A percentile compares a stretch with the other conserved stretches of the same genome.
These are phyloP conservation scores for Drosophila koepferae DNA, from an alignment of 2,888 invertebrate species.

Conservation along the genomic window DNA sequence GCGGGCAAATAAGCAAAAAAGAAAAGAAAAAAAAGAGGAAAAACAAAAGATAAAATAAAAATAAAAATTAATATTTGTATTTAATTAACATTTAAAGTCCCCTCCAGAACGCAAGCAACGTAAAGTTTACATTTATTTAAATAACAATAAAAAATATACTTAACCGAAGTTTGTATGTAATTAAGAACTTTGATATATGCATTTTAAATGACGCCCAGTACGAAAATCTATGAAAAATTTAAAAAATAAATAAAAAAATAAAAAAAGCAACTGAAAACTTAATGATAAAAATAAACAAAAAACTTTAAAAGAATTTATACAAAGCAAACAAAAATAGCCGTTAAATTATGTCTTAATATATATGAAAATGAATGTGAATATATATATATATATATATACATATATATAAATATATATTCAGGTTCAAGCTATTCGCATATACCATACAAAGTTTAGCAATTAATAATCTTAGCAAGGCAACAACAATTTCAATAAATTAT, in stretches of 20 bases:
- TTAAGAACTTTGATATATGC: slow-evolving; percentile 78
- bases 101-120: slow-evolving; percentile 43
- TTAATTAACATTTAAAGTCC: slow-evolving; percentile 50
- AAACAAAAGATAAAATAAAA: slow-evolving; percentile 9
- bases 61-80: slow-evolving; percentile 37
- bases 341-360: slow-evolving; percentile 61
- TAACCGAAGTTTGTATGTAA: slow-evolving; percentile 59
- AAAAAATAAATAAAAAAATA: background rate
- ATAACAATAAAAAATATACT: slow-evolving; percentile 44
- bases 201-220: slow-evolving; percentile 74
- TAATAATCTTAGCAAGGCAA: slow-evolving; percentile 54
- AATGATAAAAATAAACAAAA: slow-evolving; percentile 41
- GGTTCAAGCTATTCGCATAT: slow-evolving; percentile 21
- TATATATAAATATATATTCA: slow-evolving; percentile 39
- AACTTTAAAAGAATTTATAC: slow-evolving; percentile 70
- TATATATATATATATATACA: slow-evolving; percentile 18
- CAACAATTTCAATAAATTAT: slow-evolving; percentile 48
- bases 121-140: slow-evolving; percentile 53
- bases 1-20: slow-evolving; percentile 39
- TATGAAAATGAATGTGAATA: slow-evolving; percentile 32
- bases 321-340: slow-evolving; percentile 68
- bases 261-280: slow-evolving; percentile 17
- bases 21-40: too few species aligned
- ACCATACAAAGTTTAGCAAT: slow-evolving; percentile 43
- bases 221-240: slow-evolving; percentile 40